These are phyloP conservation scores for Tragelaphus buxtoni DNA, from an alignment of 2,113 vertebrate genomes.

Conservation along the genomic window DNA sequence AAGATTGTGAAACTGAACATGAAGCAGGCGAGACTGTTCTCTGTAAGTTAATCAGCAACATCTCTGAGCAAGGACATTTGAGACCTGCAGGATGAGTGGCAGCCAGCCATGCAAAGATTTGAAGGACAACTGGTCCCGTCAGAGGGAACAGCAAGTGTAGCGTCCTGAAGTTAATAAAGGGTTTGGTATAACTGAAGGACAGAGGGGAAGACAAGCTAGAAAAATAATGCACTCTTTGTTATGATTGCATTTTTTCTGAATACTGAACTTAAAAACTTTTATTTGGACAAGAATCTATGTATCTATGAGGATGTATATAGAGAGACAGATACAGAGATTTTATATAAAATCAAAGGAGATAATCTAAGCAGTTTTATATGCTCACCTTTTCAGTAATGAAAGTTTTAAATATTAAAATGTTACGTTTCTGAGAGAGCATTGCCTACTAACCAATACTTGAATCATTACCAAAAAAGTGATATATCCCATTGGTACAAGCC, in stretches of 20 bases:
- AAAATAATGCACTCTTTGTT: not conserved
- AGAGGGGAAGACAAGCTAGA: not conserved
- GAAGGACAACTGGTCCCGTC: not conserved
- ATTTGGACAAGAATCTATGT: not conserved
- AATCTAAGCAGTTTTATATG: not conserved
- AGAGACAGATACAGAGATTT: not conserved
- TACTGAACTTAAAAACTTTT: not conserved
- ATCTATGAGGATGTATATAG: not conserved
- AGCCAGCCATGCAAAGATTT: not conserved
- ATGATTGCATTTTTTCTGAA: not conserved
- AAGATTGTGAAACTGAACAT: not conserved
- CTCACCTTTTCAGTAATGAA: not conserved
- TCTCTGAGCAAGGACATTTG: not conserved
- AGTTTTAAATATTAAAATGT: not conserved
- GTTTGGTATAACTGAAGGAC: not conserved
- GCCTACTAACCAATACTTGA: not conserved
- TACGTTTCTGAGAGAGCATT: not conserved
- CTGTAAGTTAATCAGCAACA: not conserved
- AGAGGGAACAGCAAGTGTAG: not conserved
- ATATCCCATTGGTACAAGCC: not conserved
- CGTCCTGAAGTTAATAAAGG: not conserved
- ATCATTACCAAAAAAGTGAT: not conserved
- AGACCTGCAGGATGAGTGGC: not conserved
- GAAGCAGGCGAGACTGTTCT: not conserved
- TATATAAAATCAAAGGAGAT: not conserved